Evolutionary conservation across 2,888 invertebrate species (phyloP).

Genomic region (Nephrotoma guestfalica): DNA sequence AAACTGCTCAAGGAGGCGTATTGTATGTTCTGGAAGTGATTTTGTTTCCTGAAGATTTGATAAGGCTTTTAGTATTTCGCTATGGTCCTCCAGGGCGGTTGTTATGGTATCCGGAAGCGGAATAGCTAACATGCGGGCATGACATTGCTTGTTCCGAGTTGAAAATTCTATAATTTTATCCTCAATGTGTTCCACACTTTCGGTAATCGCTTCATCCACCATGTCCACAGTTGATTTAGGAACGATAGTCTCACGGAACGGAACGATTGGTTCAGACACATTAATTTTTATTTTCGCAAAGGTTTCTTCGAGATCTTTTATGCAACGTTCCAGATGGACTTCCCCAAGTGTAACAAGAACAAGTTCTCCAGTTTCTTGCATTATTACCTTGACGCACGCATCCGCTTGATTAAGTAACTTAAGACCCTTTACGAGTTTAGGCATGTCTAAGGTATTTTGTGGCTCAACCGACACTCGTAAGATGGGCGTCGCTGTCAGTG

Average conservation of each 20-base stretch:
- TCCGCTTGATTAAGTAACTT: constrained; percentile 79
- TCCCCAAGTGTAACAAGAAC: constrained; percentile 92
- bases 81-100: constrained; percentile 52
- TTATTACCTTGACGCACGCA: constrained; percentile 76
- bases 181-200: constrained; percentile 35
- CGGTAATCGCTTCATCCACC: constrained; percentile 71
- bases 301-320: constrained; percentile 71
- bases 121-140: constrained; percentile 57
- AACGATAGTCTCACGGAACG: constrained; percentile 87
- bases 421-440: constrained; percentile 56
- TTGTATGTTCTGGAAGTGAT: constrained; percentile 18
- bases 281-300: constrained; percentile 79
- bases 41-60: constrained; percentile 18
- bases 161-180: constrained; percentile 42
- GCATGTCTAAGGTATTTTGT: constrained; percentile 60
- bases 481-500: constrained; percentile 67
- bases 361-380: constrained; percentile 91
- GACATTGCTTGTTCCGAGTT: constrained; percentile 57
- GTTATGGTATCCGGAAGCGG: constrained; percentile 62
- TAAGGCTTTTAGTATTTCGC: constrained; percentile 45
- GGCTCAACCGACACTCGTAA: constrained; percentile 90
- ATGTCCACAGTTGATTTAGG: constrained; percentile 65
- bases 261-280: constrained; percentile 91
- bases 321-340: constrained; percentile 89
- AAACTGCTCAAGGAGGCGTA: constrained; percentile 4